phyloP scores from a whole-genome alignment of 53 echinoderm and acorn worm genomes.

The Holothuria leucospilota region DNA sequence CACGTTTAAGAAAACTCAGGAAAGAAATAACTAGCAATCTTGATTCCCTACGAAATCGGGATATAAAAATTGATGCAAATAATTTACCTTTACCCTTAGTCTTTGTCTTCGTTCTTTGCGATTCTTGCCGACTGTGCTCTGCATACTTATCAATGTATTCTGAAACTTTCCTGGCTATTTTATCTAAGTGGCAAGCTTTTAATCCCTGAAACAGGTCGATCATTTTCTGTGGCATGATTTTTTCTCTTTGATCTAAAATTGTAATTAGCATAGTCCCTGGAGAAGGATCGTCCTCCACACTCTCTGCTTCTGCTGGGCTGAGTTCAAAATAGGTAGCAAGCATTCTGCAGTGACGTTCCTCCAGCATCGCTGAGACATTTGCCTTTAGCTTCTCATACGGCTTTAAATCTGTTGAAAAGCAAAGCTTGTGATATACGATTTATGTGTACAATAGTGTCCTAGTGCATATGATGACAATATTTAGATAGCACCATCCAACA shows the following conservation, averaged over 20 bases:
- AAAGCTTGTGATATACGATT: too few species aligned
- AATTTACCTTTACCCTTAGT: too few species aligned
- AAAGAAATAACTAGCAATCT: too few species aligned
- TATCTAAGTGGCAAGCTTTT: conserved; percentile 12
- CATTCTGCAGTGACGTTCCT: neutral
- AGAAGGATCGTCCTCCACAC: neutral
- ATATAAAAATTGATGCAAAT: too few species aligned
- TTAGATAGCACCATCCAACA: too few species aligned
- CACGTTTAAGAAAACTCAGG: too few species aligned
- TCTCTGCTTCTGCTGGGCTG: neutral
- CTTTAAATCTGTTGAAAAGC: too few species aligned
- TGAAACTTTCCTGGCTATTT: neutral
- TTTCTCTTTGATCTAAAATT: conserved; percentile 32
- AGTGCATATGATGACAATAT: too few species aligned
- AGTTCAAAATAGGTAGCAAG: neutral
- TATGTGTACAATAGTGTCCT: too few species aligned
- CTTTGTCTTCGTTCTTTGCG: too few species aligned
- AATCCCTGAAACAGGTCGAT: conserved; percentile 21
- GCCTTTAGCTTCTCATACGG: neutral
- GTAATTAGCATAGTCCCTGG: conserved; percentile 4
- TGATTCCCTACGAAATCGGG: too few species aligned
- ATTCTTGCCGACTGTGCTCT: too few species aligned
- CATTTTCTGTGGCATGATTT: conserved; percentile 25
- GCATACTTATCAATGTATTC: neutral
- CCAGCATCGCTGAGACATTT: neutral